Conservation (phyloP, 2,113 vertebrate species). For the Podarcis cretensis region DNA sequence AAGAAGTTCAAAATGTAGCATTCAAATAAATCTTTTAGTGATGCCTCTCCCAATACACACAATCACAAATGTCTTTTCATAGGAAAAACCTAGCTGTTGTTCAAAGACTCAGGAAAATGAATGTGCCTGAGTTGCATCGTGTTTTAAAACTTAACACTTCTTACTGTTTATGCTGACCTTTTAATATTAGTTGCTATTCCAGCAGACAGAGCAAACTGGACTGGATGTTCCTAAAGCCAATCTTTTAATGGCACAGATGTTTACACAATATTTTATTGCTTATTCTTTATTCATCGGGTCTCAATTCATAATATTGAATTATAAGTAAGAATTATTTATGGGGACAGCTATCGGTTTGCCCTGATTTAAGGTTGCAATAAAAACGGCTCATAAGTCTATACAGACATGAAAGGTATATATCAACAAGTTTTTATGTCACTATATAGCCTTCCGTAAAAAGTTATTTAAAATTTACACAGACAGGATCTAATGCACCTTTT, state of each 20-base stretch:
- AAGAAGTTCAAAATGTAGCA: neutral
- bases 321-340: slow-evolving; percentile 45
- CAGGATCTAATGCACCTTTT: neutral
- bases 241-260: slow-evolving; percentile 51
- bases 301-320: slow-evolving; percentile 53
- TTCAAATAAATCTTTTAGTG: neutral
- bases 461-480: slow-evolving; percentile 9
- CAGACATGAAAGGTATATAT: slow-evolving; percentile 34
- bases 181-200: slow-evolving; percentile 63
- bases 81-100: neutral
- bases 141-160: slow-evolving; percentile 44
- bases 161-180: slow-evolving; percentile 68
- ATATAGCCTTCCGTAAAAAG: neutral
- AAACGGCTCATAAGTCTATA: slow-evolving; percentile 39
- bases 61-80: neutral
- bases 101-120: slow-evolving; percentile 4
- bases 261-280: slow-evolving; percentile 64
- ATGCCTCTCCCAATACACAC: neutral
- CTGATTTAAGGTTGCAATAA: slow-evolving; percentile 71
- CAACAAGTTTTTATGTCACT: neutral
- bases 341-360: neutral
- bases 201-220: slow-evolving; percentile 47
- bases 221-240: slow-evolving; percentile 61
- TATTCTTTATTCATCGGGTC: slow-evolving; percentile 62
- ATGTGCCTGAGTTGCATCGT: neutral